phyloP scores from a whole-genome alignment of 2,888 invertebrate species.

The Drosophila paramelanica region DNA sequence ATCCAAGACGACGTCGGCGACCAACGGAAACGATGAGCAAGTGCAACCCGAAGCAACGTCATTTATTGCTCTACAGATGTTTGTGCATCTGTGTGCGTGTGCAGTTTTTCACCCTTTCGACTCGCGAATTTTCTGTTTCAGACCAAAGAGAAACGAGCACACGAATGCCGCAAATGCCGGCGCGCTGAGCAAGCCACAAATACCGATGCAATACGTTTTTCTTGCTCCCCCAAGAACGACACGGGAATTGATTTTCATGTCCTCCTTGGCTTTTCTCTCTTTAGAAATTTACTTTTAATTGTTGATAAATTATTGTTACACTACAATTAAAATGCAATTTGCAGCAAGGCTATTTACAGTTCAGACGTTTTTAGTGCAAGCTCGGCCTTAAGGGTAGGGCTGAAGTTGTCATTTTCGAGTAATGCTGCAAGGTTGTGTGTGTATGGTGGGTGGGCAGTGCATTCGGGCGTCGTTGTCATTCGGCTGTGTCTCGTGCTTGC shows the following conservation, averaged over 20 bases:
- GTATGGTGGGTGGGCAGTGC: conserved; percentile 51
- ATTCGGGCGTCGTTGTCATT: conserved; percentile 42
- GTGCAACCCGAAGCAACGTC: conserved; percentile 62
- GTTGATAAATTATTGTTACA: conserved; percentile 30
- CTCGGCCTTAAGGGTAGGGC: neutral
- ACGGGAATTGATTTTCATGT: conserved; percentile 59
- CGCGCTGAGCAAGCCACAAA: conserved; percentile 32
- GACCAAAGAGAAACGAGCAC: conserved; percentile 43
- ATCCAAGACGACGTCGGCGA: conserved; percentile 53
- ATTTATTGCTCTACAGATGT: conserved; percentile 32
- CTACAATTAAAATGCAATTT: conserved; percentile 17
- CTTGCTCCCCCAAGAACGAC: conserved; percentile 7
- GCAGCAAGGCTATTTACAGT: conserved; percentile 1
- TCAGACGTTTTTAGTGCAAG: neutral
- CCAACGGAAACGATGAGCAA: conserved; percentile 62
- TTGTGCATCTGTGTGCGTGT: conserved; percentile 13
- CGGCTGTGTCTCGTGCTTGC: conserved; percentile 45
- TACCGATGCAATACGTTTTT: conserved; percentile 52
- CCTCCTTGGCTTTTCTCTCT: neutral
- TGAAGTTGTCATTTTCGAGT: neutral
- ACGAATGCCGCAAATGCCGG: conserved; percentile 59
- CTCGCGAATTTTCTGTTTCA: conserved; percentile 46
- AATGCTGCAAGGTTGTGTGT: conserved; percentile 9
- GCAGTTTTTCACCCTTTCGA: conserved; percentile 65
- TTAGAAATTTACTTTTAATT: conserved; percentile 22